Evolutionary conservation across 2,888 invertebrate species (phyloP).

Genomic region (Amphipyra berbera): DNA sequence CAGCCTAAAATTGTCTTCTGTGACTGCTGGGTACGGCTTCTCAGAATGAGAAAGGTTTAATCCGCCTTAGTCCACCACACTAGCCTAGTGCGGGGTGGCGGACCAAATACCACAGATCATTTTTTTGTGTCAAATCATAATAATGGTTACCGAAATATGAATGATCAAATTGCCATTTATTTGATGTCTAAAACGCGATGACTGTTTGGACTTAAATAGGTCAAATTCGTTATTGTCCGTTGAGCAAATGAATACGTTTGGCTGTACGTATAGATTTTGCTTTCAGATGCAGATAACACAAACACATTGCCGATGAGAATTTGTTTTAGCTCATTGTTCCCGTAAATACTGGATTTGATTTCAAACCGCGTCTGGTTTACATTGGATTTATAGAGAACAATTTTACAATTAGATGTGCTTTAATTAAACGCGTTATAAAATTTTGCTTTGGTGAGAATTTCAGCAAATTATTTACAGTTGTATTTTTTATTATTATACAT

Average conservation of each 20-base stretch:
- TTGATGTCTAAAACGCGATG: neutral
- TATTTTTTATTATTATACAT: neutral
- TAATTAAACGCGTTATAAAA: slow-evolving; percentile 27
- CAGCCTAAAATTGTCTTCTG: no score
- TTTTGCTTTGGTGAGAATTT: slow-evolving; percentile 9
- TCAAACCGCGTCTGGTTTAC: slow-evolving; percentile 42
- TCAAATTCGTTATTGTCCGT: slow-evolving; percentile 51
- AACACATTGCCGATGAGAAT: slow-evolving; percentile 57
- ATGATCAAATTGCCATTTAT: neutral
- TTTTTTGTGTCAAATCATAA: no score
- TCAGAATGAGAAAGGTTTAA: no score
- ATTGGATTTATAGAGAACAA: slow-evolving; percentile 40
- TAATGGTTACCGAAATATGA: no score
- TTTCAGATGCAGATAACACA: slow-evolving; percentile 53
- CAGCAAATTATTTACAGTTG: neutral
- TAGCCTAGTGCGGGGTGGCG: no score
- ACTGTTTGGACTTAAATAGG: slow-evolving; percentile 32
- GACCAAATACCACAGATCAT: no score
- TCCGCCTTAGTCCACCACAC: no score
- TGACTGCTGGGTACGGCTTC: no score
- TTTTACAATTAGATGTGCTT: slow-evolving; percentile 30
- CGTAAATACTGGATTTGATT: slow-evolving; percentile 54
- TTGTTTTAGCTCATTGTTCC: slow-evolving; percentile 59
- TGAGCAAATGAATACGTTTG: slow-evolving; percentile 59
- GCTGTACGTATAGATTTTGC: slow-evolving; percentile 48